These are phyloP conservation scores for Daboia siamensis DNA, from an alignment of 2,113 vertebrate species.

Conservation along the genomic window DNA sequence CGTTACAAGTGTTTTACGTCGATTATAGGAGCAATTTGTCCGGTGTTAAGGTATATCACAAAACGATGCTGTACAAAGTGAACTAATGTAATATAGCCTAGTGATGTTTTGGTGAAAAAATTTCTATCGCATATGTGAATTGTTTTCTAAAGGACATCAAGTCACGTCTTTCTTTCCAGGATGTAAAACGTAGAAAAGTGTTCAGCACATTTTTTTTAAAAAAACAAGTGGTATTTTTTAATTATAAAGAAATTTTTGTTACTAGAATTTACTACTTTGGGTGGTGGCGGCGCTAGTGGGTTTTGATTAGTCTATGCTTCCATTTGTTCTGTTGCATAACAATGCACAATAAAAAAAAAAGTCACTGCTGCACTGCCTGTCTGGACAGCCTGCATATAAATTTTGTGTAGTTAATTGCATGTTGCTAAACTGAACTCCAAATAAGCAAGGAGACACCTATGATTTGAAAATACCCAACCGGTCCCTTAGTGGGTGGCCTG, in stretches of 20 bases:
- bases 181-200: slow-evolving; percentile 61
- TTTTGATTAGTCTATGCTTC: slow-evolving; percentile 78
- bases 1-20: slow-evolving; percentile 70
- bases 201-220: slow-evolving; percentile 64
- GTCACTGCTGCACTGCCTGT: slow-evolving; percentile 57
- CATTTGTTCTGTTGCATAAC: slow-evolving; percentile 76
- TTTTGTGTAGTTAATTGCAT: background rate
- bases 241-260: slow-evolving; percentile 77
- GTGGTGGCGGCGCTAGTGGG: slow-evolving; percentile 68
- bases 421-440: background rate
- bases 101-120: slow-evolving; percentile 68
- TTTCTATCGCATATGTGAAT: slow-evolving; percentile 76
- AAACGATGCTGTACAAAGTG: slow-evolving; percentile 64
- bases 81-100: slow-evolving; percentile 76
- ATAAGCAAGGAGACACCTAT: background rate
- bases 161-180: slow-evolving; percentile 72
- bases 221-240: slow-evolving; percentile 78
- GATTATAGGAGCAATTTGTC: slow-evolving; percentile 76
- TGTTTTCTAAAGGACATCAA: slow-evolving; percentile 75
- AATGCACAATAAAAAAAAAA: slow-evolving; percentile 78
- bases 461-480: background rate
- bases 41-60: slow-evolving; percentile 70
- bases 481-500: background rate
- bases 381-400: background rate
- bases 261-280: slow-evolving; percentile 74